Evolutionary conservation across 2,113 vertebrate genomes (phyloP), one percentile per base, ranked within the genome.

Genomic region (Apus apus): DNA sequence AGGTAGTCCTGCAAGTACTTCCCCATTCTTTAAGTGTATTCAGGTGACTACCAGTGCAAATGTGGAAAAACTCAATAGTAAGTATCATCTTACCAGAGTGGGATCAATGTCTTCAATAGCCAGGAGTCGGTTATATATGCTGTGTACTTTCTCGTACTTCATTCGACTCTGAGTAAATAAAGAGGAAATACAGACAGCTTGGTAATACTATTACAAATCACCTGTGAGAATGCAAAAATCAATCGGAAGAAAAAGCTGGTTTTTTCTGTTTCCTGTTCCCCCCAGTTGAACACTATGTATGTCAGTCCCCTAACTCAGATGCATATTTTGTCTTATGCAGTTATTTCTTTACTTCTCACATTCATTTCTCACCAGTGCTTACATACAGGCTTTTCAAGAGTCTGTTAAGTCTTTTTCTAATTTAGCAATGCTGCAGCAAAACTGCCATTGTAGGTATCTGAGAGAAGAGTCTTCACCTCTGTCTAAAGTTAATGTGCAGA

Each of bases 61-160:
- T 5, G 27, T 15, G 40, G 84, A 62, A 89, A n/a, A 65, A 13
- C 83, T 77, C 66, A 89, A 18, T 19, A 40, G 46, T 21, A 20
- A 34, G 67, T 64, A 22, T 71, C 91, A 32, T 68, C 98, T 98
- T 97, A 99, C 99, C 98, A 99, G 98, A 4, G 99, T 99, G 81
- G 99, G 99, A 79, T 99, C 99, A 13, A 99, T 99, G 97, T 99
- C 99, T 86, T 99, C 99, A 61, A 99, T 99, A n/a, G 98, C 98
- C 96, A 99, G 96, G 58, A 99, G 98, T 43, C 99, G 98, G 79
- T 99, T 99, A 78, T 99, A 99, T 96, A 99, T 99, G 97, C 98
- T 99, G 97, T 99, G 99, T 61, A 99, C 99, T 64, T 99, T 99
- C 95, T 99, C 99, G 25, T 99, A 99, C 94, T 99, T 99, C 99